A percentile compares a stretch with the other conserved stretches of the same genome.
Conservation (phyloP, 2,113 vertebrate species). For the Toxotes jaculatrix region DNA sequence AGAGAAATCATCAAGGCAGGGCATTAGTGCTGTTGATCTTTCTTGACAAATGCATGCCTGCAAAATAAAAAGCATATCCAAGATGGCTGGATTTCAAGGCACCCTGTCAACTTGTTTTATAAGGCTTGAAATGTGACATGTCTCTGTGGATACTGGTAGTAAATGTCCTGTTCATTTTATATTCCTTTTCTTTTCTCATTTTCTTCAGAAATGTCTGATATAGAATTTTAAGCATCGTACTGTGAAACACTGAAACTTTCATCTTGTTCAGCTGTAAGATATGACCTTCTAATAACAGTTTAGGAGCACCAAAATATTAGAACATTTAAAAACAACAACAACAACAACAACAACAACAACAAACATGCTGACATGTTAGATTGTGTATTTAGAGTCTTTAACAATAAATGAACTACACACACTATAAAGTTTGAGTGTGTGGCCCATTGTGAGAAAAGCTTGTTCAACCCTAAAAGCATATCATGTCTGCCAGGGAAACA, state of each 20-base stretch:
- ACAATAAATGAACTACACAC: neutral
- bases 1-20: neutral
- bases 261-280: slow-evolving; percentile 9
- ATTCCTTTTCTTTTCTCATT: neutral
- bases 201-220: neutral
- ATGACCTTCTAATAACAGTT: slow-evolving; percentile 34
- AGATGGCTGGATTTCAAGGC: slow-evolving; percentile 6
- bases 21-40: neutral
- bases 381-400: neutral
- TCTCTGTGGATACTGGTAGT: neutral
- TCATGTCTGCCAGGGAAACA: neutral
- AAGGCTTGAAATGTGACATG: neutral
- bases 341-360: no score
- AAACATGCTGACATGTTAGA: neutral
- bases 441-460: neutral
- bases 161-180: neutral
- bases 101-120: slow-evolving; percentile 26
- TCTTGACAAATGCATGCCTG: neutral
- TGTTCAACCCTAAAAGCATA: neutral
- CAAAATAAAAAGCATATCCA: neutral
- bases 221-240: slow-evolving; percentile 9
- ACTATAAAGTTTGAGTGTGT: neutral
- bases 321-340: neutral
- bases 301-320: neutral
- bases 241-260: slow-evolving; percentile 18